Evolutionary conservation across 2,888 invertebrate species (phyloP).

Genomic region (Sericinus montela): DNA sequence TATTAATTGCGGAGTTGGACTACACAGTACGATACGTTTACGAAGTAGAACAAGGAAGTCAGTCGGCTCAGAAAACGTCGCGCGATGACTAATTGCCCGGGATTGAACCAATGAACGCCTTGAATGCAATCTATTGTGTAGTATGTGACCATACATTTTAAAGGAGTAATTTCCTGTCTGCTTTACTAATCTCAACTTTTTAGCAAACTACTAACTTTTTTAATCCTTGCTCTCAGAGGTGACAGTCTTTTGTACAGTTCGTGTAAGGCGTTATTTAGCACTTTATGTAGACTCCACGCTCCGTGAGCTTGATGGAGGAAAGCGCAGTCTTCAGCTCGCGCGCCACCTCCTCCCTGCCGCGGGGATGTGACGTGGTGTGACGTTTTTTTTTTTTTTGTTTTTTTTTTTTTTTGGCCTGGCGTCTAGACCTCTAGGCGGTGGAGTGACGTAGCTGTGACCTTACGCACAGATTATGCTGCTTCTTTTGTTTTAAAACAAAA

Average conservation of each 20-base stretch:
- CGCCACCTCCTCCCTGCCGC: conserved; percentile 93
- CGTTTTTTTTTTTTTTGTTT: no score
- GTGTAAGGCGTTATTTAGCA: no score
- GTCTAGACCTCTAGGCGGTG: no score
- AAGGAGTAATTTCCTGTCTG: neutral
- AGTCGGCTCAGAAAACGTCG: conserved; percentile 21
- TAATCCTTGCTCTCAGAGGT: no score
- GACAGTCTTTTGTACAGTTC: no score
- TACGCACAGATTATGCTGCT: no score
- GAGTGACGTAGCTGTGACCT: no score
- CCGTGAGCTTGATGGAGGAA: conserved; percentile 93
- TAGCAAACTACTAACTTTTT: no score
- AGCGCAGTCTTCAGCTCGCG: conserved; percentile 93
- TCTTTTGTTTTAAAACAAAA: no score
- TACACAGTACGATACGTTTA: conserved; percentile 6
- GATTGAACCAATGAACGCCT: conserved; percentile 24
- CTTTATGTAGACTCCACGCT: conserved; percentile 98
- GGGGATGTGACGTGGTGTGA: no score
- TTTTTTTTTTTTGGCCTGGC: no score
- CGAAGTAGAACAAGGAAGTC: conserved; percentile 24
- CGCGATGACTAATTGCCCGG: conserved; percentile 23
- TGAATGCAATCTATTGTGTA: conserved; percentile 16
- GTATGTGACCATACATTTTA: neutral
- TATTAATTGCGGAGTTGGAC: neutral
- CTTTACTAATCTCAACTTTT: no score